Conservation (phyloP, 2,888 invertebrate genomes). For the Glaucopsyche alexis region DNA sequence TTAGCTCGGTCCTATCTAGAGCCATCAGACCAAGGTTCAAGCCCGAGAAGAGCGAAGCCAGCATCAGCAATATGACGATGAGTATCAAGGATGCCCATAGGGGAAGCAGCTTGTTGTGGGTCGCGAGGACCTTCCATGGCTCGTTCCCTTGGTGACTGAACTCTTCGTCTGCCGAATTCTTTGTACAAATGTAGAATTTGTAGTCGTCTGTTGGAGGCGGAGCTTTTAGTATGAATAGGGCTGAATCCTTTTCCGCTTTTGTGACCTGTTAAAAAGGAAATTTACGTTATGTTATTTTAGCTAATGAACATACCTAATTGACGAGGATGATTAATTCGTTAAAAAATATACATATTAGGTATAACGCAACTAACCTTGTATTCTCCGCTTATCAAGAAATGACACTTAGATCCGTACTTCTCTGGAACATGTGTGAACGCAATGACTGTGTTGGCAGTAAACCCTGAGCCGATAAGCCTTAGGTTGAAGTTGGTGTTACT, state of each 20-base stretch:
- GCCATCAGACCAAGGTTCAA: slow-evolving; percentile 98
- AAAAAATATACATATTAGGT: not conserved
- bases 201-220: slow-evolving; percentile 59
- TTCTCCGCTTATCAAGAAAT: slow-evolving; percentile 53
- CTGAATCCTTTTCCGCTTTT: slow-evolving; percentile 51
- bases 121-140: slow-evolving; percentile 82
- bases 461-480: slow-evolving; percentile 63
- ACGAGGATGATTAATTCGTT: not conserved
- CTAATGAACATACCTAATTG: not conserved
- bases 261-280: slow-evolving; percentile 47
- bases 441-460: slow-evolving; percentile 55
- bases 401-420: slow-evolving; percentile 48
- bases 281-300: not conserved
- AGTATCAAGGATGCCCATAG: slow-evolving; percentile 88
- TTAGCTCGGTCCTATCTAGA: slow-evolving; percentile 95
- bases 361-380: slow-evolving; percentile 51
- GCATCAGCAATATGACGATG: slow-evolving; percentile 86
- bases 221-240: slow-evolving; percentile 53
- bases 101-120: slow-evolving; percentile 86
- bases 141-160: slow-evolving; percentile 85
- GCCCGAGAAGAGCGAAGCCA: slow-evolving; percentile 98
- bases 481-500: slow-evolving; percentile 53
- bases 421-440: slow-evolving; percentile 61
- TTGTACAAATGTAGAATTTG: slow-evolving; percentile 67
- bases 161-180: slow-evolving; percentile 48